Evolutionary conservation across 1,140 invertebrate genomes (phyloP).

Genomic region (Protaetia brevitarsis): DNA sequence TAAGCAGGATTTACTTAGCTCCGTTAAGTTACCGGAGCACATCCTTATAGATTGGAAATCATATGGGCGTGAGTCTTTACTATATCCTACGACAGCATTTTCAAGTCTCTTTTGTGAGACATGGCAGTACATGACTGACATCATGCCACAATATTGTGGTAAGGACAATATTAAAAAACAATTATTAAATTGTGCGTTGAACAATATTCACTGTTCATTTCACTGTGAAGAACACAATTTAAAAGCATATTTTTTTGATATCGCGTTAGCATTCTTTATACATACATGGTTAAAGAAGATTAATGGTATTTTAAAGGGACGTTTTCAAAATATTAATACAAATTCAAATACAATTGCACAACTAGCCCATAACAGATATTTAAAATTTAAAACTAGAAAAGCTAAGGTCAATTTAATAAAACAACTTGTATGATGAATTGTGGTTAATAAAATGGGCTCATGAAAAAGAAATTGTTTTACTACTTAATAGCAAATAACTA

Average conservation of each 20-base stretch:
- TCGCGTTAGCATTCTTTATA: not conserved
- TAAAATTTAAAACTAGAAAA: slow-evolving; percentile 6
- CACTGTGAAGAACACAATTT: slow-evolving; percentile 1
- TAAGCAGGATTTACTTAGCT: not conserved
- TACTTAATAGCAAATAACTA: too few species aligned
- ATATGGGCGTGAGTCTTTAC: not conserved
- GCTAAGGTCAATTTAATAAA: slow-evolving; percentile 5
- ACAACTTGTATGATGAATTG: not conserved
- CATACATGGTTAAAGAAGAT: not conserved
- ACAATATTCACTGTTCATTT: not conserved
- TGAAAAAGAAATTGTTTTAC: too few species aligned
- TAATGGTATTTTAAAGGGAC: not conserved
- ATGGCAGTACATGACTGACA: slow-evolving; percentile 3
- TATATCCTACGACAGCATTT: slow-evolving; percentile 6
- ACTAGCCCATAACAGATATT: not conserved
- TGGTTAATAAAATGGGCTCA: too few species aligned
- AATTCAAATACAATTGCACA: not conserved
- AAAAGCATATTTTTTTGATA: slow-evolving; percentile 1
- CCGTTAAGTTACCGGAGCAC: not conserved
- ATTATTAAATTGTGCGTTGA: not conserved
- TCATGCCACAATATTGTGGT: not conserved
- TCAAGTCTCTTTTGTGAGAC: not conserved
- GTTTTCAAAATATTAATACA: slow-evolving; percentile 1
- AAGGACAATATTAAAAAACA: slow-evolving; percentile 2
- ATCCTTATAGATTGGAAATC: not conserved